These are phyloP conservation scores for Uromys caudimaculatus DNA, from an alignment of 2,797 vertebrate species.

Conservation along the genomic window DNA sequence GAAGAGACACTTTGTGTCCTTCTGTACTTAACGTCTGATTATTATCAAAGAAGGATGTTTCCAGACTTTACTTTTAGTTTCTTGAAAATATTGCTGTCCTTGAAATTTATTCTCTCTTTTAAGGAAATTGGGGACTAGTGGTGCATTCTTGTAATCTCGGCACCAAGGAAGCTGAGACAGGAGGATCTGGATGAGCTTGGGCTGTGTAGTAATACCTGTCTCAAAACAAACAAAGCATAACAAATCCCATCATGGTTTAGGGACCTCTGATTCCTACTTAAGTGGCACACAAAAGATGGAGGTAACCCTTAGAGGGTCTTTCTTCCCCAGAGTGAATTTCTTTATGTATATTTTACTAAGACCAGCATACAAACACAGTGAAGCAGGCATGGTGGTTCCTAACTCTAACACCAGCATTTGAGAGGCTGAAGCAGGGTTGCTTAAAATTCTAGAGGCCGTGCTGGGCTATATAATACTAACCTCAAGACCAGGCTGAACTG, in stretches of 20 bases:
- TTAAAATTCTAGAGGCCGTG: background rate
- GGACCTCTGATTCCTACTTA: background rate
- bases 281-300: background rate
- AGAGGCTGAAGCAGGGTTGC: background rate
- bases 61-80: constrained; percentile 44
- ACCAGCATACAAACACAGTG: constrained; percentile 1
- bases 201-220: background rate
- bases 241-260: background rate
- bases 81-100: constrained; percentile 43
- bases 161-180: background rate
- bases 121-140: background rate
- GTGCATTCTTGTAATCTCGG: background rate
- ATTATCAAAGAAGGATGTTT: background rate
- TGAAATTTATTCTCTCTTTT: constrained; percentile 41
- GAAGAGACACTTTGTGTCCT: background rate
- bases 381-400: background rate
- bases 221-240: background rate
- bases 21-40: background rate
- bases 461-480: background rate
- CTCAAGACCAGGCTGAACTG: background rate
- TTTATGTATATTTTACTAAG: background rate
- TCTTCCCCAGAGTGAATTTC: background rate
- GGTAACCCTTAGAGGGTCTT: background rate
- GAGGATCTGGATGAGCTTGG: background rate
- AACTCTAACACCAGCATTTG: background rate